A percentile compares a stretch with the other conserved stretches of the same genome.
Evolutionary conservation across 2,888 invertebrate species (phyloP).

Genomic region (Platycnemis pennipes): DNA sequence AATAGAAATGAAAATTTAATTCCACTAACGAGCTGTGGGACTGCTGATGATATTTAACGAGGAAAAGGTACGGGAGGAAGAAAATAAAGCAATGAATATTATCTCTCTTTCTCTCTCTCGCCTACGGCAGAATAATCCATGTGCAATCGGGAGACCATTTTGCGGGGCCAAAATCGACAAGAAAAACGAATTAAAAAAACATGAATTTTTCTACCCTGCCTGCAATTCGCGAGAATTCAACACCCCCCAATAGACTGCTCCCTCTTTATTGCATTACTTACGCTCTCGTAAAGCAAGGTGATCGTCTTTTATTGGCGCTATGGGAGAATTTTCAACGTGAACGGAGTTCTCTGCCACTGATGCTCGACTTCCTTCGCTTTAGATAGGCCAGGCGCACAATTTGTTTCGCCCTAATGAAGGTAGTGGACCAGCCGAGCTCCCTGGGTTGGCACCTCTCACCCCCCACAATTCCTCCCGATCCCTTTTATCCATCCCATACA

Average conservation of each 20-base stretch:
- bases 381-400: too few species aligned
- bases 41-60: background rate
- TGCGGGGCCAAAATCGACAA: background rate
- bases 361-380: background rate
- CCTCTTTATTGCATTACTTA: slow-evolving; percentile 9
- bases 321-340: background rate
- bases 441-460: too few species aligned
- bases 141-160: background rate
- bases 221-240: background rate
- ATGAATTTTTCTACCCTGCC: background rate
- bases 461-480: too few species aligned
- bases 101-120: background rate
- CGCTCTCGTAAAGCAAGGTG: background rate
- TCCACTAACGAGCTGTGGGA: background rate
- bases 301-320: background rate
- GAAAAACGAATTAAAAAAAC: background rate
- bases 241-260: background rate
- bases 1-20: background rate
- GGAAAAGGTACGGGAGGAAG: background rate
- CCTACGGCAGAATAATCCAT: background rate
- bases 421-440: too few species aligned
- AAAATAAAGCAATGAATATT: background rate
- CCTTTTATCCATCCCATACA: too few species aligned
- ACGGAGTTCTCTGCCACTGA: background rate
- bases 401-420: too few species aligned